These are phyloP conservation scores for Congeria kusceri DNA, from an alignment of 2,888 invertebrate genomes.

Conservation along the genomic window DNA sequence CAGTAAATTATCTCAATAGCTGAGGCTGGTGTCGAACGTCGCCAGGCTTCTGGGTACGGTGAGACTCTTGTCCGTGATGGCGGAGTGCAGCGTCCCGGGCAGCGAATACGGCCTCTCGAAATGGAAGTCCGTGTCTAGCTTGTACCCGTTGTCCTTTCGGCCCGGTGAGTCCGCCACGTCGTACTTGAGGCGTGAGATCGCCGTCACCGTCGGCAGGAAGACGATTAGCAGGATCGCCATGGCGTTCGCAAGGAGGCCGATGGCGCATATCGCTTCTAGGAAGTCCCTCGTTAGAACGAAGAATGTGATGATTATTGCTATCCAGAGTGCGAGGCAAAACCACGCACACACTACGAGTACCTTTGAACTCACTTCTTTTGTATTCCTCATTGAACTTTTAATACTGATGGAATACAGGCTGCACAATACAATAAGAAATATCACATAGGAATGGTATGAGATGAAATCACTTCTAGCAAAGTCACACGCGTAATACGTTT, in stretches of 20 bases:
- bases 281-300: slow-evolving; percentile 74
- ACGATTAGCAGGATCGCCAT: slow-evolving; percentile 94
- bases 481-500: slow-evolving; percentile 72
- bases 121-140: slow-evolving; percentile 77
- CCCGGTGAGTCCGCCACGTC: slow-evolving; percentile 68
- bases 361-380: slow-evolving; percentile 91
- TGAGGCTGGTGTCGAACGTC: slow-evolving; percentile 75
- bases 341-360: slow-evolving; percentile 95
- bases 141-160: slow-evolving; percentile 74
- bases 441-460: slow-evolving; percentile 92
- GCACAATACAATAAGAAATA: slow-evolving; percentile 93
- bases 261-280: slow-evolving; percentile 90
- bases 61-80: slow-evolving; percentile 67
- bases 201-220: slow-evolving; percentile 93
- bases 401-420: slow-evolving; percentile 94
- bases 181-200: slow-evolving; percentile 76
- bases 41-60: slow-evolving; percentile 73
- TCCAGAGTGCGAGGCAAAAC: slow-evolving; percentile 91
- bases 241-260: slow-evolving; percentile 94
- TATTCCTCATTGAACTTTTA: slow-evolving; percentile 94
- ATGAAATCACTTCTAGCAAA: slow-evolving; percentile 84
- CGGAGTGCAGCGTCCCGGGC: slow-evolving; percentile 74
- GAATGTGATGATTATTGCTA: slow-evolving; percentile 88
- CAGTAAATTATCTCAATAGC: too few relatives aligned
- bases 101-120: slow-evolving; percentile 79